Conservation (phyloP, 2,797 vertebrate species). For the Corythornis leucogaster region DNA sequence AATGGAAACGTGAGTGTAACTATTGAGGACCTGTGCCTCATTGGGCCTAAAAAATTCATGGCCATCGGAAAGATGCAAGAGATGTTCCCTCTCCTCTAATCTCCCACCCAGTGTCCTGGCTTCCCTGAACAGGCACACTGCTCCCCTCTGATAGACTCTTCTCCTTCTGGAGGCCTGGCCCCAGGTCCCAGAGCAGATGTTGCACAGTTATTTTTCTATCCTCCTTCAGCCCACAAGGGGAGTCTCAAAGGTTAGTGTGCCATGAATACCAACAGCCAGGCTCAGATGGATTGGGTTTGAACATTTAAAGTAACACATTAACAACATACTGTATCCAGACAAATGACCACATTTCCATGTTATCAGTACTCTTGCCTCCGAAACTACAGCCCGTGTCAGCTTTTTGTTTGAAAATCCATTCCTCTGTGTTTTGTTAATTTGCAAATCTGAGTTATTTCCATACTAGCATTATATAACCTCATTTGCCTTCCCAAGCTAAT, state of each 20-base stretch:
- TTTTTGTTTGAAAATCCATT: neutral
- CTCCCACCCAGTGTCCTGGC: neutral
- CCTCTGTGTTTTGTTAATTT: neutral
- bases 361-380: neutral
- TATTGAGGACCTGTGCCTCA: neutral
- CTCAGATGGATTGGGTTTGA: neutral
- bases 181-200: neutral
- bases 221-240: rapidly evolving
- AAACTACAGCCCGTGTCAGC: neutral
- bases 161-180: neutral
- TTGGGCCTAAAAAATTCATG: neutral
- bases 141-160: neutral
- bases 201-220: neutral
- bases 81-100: neutral
- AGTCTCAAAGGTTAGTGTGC: neutral
- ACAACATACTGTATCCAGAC: neutral
- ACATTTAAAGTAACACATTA: neutral
- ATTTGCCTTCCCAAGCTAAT: neutral
- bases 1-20: neutral
- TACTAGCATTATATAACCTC: neutral
- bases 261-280: neutral
- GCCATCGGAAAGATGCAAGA: rapidly evolving
- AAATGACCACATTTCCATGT: neutral
- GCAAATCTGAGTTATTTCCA: neutral
- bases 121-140: neutral